phyloP scores from a whole-genome alignment of 2,113 vertebrate species.

The Micromys minutus region DNA sequence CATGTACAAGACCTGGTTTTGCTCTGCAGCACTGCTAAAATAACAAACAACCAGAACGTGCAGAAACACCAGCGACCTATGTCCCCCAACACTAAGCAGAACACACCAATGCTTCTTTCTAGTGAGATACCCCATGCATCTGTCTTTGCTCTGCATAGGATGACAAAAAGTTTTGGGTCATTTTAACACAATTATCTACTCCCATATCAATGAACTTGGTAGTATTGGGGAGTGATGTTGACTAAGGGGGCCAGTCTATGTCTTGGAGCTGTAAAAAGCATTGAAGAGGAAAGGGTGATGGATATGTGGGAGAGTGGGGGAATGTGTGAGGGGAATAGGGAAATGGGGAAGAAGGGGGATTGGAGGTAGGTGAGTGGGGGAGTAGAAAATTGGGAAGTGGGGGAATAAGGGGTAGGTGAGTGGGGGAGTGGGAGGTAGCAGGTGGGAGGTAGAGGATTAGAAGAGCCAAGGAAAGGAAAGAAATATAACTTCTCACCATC shows the following conservation, averaged over 20 bases:
- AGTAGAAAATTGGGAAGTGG: too few relatives aligned
- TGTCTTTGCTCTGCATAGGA: not conserved
- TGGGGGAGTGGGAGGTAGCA: not conserved
- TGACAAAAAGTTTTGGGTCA: not conserved
- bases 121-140: not conserved
- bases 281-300: rapidly evolving
- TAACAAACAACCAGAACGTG: not conserved
- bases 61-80: not conserved
- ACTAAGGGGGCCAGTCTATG: not conserved
- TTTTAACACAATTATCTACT: not conserved
- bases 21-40: not conserved
- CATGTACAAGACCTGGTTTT: not conserved
- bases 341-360: too few relatives aligned
- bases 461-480: too few relatives aligned
- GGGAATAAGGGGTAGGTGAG: too few relatives aligned
- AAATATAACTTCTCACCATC: not conserved
- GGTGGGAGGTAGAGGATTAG: not conserved
- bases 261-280: not conserved
- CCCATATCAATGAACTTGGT: not conserved
- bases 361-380: too few relatives aligned
- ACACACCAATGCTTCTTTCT: not conserved
- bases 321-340: too few relatives aligned
- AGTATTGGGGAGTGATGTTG: not conserved
- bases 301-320: too few relatives aligned
- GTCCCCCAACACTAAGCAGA: not conserved